Percentiles rank a stretch among this genome's conserved stretches.
Evolutionary conservation across 2,888 invertebrate species (phyloP).

Genomic region (Melipona bicolor): DNA sequence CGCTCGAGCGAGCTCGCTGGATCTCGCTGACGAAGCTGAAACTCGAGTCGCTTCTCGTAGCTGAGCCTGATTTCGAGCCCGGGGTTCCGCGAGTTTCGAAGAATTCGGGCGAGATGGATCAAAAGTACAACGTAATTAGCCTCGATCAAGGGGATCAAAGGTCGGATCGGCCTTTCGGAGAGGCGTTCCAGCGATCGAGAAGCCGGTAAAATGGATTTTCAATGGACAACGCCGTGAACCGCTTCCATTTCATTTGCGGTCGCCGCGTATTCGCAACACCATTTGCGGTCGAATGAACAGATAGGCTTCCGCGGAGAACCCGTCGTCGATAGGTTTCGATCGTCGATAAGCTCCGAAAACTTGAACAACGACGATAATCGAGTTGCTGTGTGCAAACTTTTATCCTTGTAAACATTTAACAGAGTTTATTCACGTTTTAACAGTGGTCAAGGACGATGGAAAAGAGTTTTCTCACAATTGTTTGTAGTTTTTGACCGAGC

Average conservation of each 20-base stretch:
- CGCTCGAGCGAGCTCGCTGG: not conserved
- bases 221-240: conserved; percentile 2
- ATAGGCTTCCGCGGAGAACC: conserved; percentile 9
- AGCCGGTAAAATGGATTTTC: conserved; percentile 16
- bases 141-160: not conserved
- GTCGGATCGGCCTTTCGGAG: too few relatives aligned
- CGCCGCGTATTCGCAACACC: conserved; percentile 7
- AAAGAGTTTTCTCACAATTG: too few relatives aligned
- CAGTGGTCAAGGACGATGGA: too few relatives aligned
- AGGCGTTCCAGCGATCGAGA: not conserved
- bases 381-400: not conserved
- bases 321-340: not conserved
- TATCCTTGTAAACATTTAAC: not conserved
- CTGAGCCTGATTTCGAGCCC: not conserved
- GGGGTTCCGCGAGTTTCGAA: not conserved
- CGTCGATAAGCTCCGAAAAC: not conserved
- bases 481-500: too few relatives aligned
- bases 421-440: not conserved
- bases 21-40: conserved; percentile 9
- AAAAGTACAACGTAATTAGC: not conserved
- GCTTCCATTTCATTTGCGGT: conserved; percentile 34
- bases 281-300: conserved; percentile 31
- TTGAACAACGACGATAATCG: not conserved
- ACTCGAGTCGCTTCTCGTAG: not conserved
- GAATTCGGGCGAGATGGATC: not conserved